Percentiles rank a stretch among this genome's conserved stretches.
These are phyloP conservation scores for Cyanoderma ruficeps DNA, from an alignment of 2,113 vertebrate species.

Conservation along the genomic window DNA sequence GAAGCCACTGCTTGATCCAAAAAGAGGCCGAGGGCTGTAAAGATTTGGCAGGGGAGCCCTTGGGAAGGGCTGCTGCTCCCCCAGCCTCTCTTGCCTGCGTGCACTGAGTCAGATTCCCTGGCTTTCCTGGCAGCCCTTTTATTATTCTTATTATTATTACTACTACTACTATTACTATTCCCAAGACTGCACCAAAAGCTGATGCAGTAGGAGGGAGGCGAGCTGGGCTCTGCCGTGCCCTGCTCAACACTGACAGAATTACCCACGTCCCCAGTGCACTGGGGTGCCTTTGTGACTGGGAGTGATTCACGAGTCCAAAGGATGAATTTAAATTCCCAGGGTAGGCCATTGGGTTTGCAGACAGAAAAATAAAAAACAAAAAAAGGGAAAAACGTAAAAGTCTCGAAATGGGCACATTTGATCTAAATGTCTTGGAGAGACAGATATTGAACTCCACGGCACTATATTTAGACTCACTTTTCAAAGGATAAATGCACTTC, in stretches of 20 bases:
- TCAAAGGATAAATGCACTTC: slow-evolving; percentile 36
- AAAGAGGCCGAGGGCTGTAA: background rate
- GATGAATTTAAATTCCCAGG: slow-evolving; percentile 5
- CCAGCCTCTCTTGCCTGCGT: background rate
- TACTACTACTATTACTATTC: background rate
- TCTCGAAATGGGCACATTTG: background rate
- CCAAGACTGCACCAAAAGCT: background rate
- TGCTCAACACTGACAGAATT: background rate
- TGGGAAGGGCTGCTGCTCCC: background rate
- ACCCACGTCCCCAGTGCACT: background rate
- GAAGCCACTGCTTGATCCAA: background rate
- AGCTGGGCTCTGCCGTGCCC: background rate
- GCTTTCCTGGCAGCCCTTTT: background rate
- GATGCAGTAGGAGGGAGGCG: background rate
- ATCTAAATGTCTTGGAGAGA: background rate
- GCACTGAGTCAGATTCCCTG: background rate
- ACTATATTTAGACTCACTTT: slow-evolving; percentile 48
- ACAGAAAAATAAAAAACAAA: background rate
- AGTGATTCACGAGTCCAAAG: background rate
- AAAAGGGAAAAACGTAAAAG: background rate
- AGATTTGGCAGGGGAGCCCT: background rate
- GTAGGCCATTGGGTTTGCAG: background rate
- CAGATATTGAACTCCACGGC: background rate
- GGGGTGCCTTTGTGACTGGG: background rate
- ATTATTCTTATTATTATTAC: background rate